Evolutionary conservation across 2,797 vertebrate species (phyloP), one percentile per base, ranked within the genome.

Genomic region (Astyanax mexicanus): DNA sequence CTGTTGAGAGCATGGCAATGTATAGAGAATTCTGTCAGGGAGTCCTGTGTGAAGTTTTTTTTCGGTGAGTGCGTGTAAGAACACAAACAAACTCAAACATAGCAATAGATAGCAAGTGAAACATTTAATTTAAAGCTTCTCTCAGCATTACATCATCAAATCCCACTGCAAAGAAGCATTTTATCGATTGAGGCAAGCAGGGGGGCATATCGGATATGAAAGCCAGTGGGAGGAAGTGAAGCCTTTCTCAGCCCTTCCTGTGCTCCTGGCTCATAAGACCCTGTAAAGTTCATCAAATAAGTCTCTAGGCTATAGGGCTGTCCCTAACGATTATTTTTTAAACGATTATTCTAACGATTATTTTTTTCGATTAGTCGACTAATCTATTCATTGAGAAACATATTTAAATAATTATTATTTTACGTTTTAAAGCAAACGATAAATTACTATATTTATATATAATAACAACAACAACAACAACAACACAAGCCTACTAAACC

Each of bases 201-300:
- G 19, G 29, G 23, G n/a, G 15, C 21, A 21, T 44, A 21, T 32
- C 42, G 7, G 21, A 71, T 38, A 38, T 15, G 29, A 65, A 38
- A 55, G 27, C 21, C 57, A 27, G 71, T 72, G 27, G 69, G 40
- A 65, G 17, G 19, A 77, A 70, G 69, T 25, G 0, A n/a, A 11
- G n/a, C 17, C 54, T 77, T 21, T 65, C 11, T 25, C 19, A 5
- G 21, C 42, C 38, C 32, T 54, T 77, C 21, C 40, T 10, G 29
- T 70, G 3, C 40, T 64, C 52, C 37, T 29, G 4, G 27, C 55
- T 70, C 40, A 0, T 37, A 19, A 25, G 72, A 29, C 32, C 58
- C 15, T 67, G 65, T 35, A 64, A 66, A 66, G 38, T 3, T 27
- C 11, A 37, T 60, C 32, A 35, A 17, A 17, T 29, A 60, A 37